Conservation (phyloP, 1,140 invertebrate species). For the Acyrthosiphon pisum region DNA sequence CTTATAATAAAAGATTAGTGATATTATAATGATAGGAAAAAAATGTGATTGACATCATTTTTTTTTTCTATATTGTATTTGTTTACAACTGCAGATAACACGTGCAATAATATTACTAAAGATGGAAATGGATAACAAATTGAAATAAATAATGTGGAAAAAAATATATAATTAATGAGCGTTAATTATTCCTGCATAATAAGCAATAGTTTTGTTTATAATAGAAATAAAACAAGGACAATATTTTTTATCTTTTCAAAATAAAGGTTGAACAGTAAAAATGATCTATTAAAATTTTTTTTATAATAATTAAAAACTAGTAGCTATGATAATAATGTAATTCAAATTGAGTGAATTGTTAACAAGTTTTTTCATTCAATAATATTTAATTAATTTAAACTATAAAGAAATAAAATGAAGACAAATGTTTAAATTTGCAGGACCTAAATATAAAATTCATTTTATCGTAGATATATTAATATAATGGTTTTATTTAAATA, state of each 20-base stretch:
- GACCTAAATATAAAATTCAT: slow-evolving; percentile 55
- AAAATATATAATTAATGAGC: slow-evolving; percentile 53
- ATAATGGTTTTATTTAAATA: slow-evolving; percentile 44
- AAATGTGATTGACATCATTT: slow-evolving; percentile 53
- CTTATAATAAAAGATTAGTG: slow-evolving; percentile 57
- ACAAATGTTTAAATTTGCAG: slow-evolving; percentile 49
- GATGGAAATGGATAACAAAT: slow-evolving; percentile 45
- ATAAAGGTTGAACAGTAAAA: slow-evolving; percentile 28
- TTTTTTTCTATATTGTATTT: slow-evolving; percentile 33
- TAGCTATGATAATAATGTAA: slow-evolving; percentile 48
- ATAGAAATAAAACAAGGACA: slow-evolving; percentile 36
- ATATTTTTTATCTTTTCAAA: slow-evolving; percentile 8
- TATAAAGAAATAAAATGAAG: slow-evolving; percentile 53
- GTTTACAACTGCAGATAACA: slow-evolving; percentile 55
- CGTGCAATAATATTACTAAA: slow-evolving; percentile 49
- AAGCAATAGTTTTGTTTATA: slow-evolving; percentile 51
- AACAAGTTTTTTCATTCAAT: slow-evolving; percentile 46
- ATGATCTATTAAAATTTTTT: not conserved
- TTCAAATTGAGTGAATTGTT: slow-evolving; percentile 51
- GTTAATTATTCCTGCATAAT: slow-evolving; percentile 45
- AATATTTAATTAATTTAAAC: slow-evolving; percentile 32
- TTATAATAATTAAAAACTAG: slow-evolving; percentile 52
- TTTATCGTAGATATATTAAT: slow-evolving; percentile 46
- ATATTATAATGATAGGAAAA: slow-evolving; percentile 54
- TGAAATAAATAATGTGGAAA: slow-evolving; percentile 41